Conservation (phyloP, 37 sponge, comb jelly and placozoan species). For the Tethya wilhelma region DNA sequence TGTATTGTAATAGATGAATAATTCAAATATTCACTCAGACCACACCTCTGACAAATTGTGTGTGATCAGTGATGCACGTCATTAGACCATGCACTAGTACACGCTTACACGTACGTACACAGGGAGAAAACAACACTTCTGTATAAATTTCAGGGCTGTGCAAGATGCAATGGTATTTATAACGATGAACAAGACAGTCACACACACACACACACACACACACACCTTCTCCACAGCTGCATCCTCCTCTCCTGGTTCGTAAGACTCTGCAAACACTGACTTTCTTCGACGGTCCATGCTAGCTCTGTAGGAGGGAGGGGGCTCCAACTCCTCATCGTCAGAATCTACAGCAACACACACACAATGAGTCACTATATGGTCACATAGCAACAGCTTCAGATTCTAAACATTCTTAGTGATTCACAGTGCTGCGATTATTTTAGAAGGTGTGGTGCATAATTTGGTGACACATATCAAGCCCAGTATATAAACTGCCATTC, state of each 20-base stretch:
- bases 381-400: background rate
- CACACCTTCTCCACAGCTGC: constrained; percentile 41
- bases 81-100: too few species aligned
- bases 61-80: too few species aligned
- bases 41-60: too few species aligned
- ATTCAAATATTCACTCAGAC: too few species aligned
- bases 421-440: background rate
- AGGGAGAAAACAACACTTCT: too few species aligned
- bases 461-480: background rate
- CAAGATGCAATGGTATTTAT: background rate
- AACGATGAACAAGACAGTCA: background rate
- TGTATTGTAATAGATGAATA: too few species aligned
- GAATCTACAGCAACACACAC: constrained; percentile 24
- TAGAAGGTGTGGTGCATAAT: background rate
- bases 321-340: constrained; percentile 55
- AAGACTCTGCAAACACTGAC: constrained; percentile 90
- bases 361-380: background rate
- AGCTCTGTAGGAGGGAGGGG: constrained; percentile 43
- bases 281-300: constrained; percentile 56
- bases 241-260: constrained; percentile 62
- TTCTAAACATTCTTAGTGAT: background rate
- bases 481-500: background rate
- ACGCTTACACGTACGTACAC: too few species aligned
- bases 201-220: background rate
- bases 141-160: too few species aligned